These are phyloP conservation scores for Sebastes steindachneri DNA, from an alignment of 2,797 vertebrate genomes.

Conservation along the genomic window DNA sequence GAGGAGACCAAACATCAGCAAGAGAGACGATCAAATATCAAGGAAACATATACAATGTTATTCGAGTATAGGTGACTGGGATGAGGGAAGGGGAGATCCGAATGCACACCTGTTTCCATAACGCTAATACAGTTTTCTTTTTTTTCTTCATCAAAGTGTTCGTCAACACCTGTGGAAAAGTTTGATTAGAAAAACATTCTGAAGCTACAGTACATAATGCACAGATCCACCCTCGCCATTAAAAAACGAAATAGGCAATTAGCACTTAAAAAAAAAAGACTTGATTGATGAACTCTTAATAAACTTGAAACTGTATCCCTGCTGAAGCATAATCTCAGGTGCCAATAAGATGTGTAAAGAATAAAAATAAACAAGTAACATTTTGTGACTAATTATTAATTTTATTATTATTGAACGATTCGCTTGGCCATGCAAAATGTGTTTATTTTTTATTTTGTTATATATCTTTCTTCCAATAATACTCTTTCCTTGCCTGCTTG, in stretches of 20 bases:
- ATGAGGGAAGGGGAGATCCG: background rate
- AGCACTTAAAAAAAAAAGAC: background rate
- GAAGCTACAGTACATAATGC: background rate
- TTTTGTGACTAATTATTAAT: background rate
- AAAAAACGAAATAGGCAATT: background rate
- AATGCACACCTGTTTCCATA: slow-evolving; percentile 14
- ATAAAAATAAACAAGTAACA: background rate
- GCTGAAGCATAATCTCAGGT: background rate
- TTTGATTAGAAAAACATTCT: background rate
- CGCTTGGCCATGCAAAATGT: background rate
- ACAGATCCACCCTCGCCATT: background rate
- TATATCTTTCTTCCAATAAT: background rate
- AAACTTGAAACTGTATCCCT: background rate
- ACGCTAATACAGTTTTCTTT: background rate
- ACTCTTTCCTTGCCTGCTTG: slow-evolving; percentile 43
- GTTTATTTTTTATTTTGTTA: background rate
- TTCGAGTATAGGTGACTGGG: slow-evolving; percentile 40
- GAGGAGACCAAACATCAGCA: slow-evolving; percentile 46
- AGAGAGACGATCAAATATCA: slow-evolving; percentile 50
- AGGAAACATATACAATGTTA: slow-evolving; percentile 27
- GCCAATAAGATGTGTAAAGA: background rate
- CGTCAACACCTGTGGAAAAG: background rate
- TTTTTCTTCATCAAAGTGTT: background rate
- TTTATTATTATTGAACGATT: background rate
- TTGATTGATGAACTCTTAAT: background rate